A percentile compares a stretch with the other conserved stretches of the same genome.
Conservation (phyloP, 1,140 invertebrate genomes). For the Tetramorium parvispinum region DNA sequence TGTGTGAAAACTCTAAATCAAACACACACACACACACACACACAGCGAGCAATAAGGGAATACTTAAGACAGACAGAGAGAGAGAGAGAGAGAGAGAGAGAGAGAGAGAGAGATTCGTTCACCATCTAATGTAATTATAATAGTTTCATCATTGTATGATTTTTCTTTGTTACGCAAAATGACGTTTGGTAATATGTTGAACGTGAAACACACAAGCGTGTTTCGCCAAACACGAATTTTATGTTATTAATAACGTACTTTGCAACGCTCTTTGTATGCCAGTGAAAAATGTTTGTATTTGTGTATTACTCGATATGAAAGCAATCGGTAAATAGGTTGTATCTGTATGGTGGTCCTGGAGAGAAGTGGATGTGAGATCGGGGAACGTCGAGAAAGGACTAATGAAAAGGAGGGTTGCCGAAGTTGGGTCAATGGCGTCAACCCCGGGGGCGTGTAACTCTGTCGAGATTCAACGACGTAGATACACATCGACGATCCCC, state of each 20-base stretch:
- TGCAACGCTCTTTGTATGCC: not conserved
- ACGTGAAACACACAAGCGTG: not conserved
- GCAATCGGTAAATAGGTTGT: conserved; percentile 59
- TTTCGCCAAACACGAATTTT: not conserved
- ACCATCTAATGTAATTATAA: not conserved
- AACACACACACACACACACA: too few relatives aligned
- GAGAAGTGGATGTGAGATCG: conserved; percentile 12
- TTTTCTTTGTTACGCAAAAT: not conserved
- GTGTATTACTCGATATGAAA: conserved; percentile 31
- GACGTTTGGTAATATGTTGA: not conserved
- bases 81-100: too few relatives aligned
- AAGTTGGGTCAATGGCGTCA: conserved; percentile 74
- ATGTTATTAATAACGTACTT: conserved; percentile 2
- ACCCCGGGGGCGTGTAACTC: conserved; percentile 65
- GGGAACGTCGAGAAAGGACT: conserved; percentile 64
- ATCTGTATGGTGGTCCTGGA: conserved; percentile 18
- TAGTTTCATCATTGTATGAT: not conserved
- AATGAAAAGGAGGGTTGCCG: conserved; percentile 71
- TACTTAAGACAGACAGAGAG: too few relatives aligned
- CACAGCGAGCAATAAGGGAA: not conserved
- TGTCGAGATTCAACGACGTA: conserved; percentile 53
- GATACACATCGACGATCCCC: conserved; percentile 28
- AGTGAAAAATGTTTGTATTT: conserved; percentile 6
- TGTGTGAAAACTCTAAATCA: not conserved
- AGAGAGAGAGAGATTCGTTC: not conserved